These are phyloP conservation scores for Incurvaria masculella DNA, from an alignment of 2,888 invertebrate genomes.

Conservation along the genomic window DNA sequence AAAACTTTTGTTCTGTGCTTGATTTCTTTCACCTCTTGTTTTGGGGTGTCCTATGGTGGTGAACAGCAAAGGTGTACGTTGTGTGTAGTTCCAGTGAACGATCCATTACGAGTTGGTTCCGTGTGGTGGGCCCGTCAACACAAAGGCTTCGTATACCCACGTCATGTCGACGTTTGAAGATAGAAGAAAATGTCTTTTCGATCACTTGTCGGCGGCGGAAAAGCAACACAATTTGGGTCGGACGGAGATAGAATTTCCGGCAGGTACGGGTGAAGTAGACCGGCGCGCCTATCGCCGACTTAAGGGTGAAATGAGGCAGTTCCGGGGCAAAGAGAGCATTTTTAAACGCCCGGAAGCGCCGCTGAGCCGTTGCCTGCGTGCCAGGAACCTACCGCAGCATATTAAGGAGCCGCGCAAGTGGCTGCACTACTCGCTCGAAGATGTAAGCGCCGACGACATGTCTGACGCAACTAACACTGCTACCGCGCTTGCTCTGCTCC, in stretches of 20 bases:
- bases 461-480: slow-evolving; percentile 74
- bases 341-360: slow-evolving; percentile 73
- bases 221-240: slow-evolving; percentile 45
- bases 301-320: slow-evolving; percentile 57
- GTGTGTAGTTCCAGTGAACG: no score
- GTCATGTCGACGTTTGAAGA: slow-evolving; percentile 49
- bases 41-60: no score
- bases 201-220: slow-evolving; percentile 63
- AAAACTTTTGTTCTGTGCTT: no score
- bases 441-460: slow-evolving; percentile 72
- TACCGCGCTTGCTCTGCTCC: slow-evolving; percentile 75
- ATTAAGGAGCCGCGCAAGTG: slow-evolving; percentile 78
- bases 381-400: slow-evolving; percentile 39
- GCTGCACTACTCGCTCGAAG: slow-evolving; percentile 75
- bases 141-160: no score
- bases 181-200: slow-evolving; percentile 68
- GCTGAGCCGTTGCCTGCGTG: slow-evolving; percentile 53
- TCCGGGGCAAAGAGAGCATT: slow-evolving; percentile 72
- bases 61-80: no score
- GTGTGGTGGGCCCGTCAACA: no score
- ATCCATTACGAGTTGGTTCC: no score
- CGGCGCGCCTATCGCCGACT: slow-evolving; percentile 34
- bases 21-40: no score
- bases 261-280: slow-evolving; percentile 33
- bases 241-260: slow-evolving; percentile 28